Evolutionary conservation across 1,140 invertebrate genomes (phyloP).

Genomic region (Xylocopa sonorina): DNA sequence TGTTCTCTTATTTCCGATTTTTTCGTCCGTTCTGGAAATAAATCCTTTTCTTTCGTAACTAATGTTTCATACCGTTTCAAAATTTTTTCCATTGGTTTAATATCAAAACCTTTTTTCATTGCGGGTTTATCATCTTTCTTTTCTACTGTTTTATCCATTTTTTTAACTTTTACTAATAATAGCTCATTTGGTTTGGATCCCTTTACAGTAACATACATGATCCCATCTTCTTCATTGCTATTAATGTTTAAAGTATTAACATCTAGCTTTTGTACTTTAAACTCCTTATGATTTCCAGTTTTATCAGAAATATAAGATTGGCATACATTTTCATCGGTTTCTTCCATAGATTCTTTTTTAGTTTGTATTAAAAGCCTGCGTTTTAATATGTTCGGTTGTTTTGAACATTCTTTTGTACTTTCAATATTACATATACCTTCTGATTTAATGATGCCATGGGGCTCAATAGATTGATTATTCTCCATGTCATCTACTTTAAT

Average conservation of each 20-base stretch:
- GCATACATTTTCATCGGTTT: conserved; percentile 30
- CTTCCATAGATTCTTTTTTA: conserved; percentile 30
- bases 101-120: conserved; percentile 64
- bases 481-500: conserved; percentile 59
- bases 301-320: conserved; percentile 24
- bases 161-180: conserved; percentile 80
- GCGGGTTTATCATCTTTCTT: conserved; percentile 70
- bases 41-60: conserved; percentile 69
- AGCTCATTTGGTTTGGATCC: conserved; percentile 79
- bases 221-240: conserved; percentile 74
- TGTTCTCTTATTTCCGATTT: conserved; percentile 68
- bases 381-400: conserved; percentile 73
- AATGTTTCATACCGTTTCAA: conserved; percentile 70
- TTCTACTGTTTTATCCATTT: conserved; percentile 77
- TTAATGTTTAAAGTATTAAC: conserved; percentile 71
- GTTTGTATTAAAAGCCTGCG: conserved; percentile 58
- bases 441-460: conserved; percentile 22
- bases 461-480: conserved; percentile 8
- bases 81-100: conserved; percentile 71
- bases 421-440: conserved; percentile 47
- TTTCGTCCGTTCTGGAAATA: conserved; percentile 62
- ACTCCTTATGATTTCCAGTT: conserved; percentile 43
- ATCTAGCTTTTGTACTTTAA: conserved; percentile 73
- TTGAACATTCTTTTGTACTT: conserved; percentile 48
- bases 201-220: conserved; percentile 81